Evolutionary conservation across 2,797 vertebrate genomes (phyloP).

Genomic region (Phataginus tetradactyla): DNA sequence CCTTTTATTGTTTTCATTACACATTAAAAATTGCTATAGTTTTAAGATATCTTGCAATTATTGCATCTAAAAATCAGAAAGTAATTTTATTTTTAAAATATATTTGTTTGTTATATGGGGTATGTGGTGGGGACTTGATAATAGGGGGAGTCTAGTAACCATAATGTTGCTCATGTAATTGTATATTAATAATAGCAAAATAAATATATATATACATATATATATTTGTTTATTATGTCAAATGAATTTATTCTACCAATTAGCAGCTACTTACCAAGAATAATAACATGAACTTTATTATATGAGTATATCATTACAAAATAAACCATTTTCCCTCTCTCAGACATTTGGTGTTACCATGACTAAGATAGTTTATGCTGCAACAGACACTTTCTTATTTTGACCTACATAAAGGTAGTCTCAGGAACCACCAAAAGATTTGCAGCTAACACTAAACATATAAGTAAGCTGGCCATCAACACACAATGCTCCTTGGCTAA

Average conservation of each 20-base stretch:
- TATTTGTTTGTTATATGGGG: too few relatives aligned
- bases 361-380: constrained; percentile 55
- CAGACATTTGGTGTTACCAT: constrained; percentile 35
- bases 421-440: background rate
- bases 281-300: background rate
- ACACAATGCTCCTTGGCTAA: background rate
- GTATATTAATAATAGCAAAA: too few relatives aligned
- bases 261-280: constrained; percentile 2
- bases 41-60: background rate
- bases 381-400: constrained; percentile 37
- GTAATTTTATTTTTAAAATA: background rate
- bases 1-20: background rate
- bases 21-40: background rate
- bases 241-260: background rate
- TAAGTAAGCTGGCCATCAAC: constrained; percentile 16
- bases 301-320: constrained; percentile 2
- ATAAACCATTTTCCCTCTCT: background rate
- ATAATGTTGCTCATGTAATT: too few relatives aligned
- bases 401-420: background rate
- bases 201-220: too few relatives aligned
- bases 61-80: background rate
- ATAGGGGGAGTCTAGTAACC: too few relatives aligned
- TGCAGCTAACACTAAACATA: background rate
- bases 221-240: background rate
- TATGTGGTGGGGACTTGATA: too few relatives aligned